These are phyloP conservation scores for Virgularia gustaviana DNA, from an alignment of 92 coral and sea anemone species.

Conservation along the genomic window DNA sequence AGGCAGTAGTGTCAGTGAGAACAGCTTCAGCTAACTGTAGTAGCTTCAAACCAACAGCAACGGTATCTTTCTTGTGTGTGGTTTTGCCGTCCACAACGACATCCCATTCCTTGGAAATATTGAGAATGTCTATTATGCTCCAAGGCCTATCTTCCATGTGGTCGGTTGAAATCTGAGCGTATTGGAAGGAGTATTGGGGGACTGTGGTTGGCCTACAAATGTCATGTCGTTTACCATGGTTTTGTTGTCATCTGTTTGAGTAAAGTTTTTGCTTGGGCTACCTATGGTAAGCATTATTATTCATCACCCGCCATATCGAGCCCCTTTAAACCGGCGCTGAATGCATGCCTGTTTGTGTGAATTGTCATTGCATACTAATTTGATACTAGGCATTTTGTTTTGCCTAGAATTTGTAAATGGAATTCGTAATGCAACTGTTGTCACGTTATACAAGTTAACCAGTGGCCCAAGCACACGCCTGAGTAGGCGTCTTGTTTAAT, in stretches of 20 bases:
- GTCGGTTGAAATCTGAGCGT: slow-evolving; percentile 39
- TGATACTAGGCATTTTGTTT: too few species aligned
- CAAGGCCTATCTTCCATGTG: slow-evolving; percentile 39
- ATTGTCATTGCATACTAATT: too few species aligned
- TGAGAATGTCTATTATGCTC: slow-evolving; percentile 31
- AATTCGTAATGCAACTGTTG: too few species aligned
- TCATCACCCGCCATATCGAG: too few species aligned
- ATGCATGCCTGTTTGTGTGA: too few species aligned
- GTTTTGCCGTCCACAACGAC: slow-evolving; percentile 17
- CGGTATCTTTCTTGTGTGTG: slow-evolving; percentile 38
- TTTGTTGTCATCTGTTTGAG: slow-evolving; percentile 48
- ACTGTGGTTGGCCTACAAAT: slow-evolving; percentile 39
- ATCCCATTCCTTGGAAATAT: slow-evolving; percentile 36
- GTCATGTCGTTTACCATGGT: slow-evolving; percentile 55
- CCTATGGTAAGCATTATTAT: too few species aligned
- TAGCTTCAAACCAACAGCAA: slow-evolving; percentile 48
- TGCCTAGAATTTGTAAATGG: too few species aligned
- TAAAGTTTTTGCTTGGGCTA: slow-evolving; percentile 51
- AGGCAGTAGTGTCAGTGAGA: slow-evolving; percentile 49
- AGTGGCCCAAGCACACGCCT: too few species aligned
- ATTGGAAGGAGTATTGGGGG: slow-evolving; percentile 55
- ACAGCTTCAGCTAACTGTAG: slow-evolving; percentile 49
- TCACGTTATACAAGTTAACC: too few species aligned
- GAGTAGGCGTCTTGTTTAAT: too few species aligned
- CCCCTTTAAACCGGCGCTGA: too few species aligned